A percentile compares a stretch with the other conserved stretches of the same genome.
phyloP scores from a whole-genome alignment of 2,888 invertebrate species.

The Drosophila affinis region DNA sequence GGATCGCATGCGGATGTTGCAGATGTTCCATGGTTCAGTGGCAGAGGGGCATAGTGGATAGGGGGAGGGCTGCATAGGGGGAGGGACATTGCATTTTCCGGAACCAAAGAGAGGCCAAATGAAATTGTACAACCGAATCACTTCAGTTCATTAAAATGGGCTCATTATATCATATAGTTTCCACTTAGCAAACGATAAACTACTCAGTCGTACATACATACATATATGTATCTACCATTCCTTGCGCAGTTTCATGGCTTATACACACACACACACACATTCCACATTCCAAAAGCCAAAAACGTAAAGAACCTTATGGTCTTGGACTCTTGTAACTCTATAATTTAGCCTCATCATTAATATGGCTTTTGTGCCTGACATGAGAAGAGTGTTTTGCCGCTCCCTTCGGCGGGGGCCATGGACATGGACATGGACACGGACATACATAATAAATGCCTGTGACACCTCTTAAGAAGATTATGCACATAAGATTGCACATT shows the following conservation, averaged over 20 bases:
- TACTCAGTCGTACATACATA: neutral
- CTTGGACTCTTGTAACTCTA: constrained; percentile 13
- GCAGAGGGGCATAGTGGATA: constrained; percentile 1
- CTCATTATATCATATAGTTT: neutral
- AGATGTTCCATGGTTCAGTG: constrained; percentile 16
- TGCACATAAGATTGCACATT: constrained; percentile 52
- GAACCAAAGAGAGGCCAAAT: neutral
- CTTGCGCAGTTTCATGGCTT: neutral
- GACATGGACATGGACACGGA: no score
- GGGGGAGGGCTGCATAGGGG: no score
- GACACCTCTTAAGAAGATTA: constrained; percentile 51
- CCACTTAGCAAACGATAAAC: neutral
- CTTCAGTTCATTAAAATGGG: no score
- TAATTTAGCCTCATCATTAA: constrained; percentile 43
- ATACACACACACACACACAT: no score
- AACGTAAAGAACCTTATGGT: constrained; percentile 2
- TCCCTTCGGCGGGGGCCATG: neutral
- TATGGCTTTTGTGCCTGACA: constrained; percentile 36
- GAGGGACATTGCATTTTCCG: neutral
- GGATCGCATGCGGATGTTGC: constrained; percentile 6
- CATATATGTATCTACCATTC: neutral
- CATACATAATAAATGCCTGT: constrained; percentile 37
- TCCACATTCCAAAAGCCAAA: constrained; percentile 6
- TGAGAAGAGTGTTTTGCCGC: neutral
- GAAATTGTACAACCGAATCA: no score